These are phyloP conservation scores for Aspiorhynchus laticeps DNA, from an alignment of 2,113 vertebrate genomes.

Conservation along the genomic window DNA sequence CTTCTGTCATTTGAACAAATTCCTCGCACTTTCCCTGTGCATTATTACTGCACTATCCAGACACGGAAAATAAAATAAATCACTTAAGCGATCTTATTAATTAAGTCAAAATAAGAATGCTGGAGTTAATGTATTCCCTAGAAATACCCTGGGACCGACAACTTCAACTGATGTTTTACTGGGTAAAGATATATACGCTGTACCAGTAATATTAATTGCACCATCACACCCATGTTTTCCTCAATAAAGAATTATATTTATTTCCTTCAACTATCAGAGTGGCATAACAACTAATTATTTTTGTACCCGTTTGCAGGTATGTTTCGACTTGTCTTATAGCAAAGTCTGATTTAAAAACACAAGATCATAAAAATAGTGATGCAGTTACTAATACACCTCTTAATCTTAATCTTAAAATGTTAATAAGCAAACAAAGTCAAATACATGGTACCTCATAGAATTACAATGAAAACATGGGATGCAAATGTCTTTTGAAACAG, in stretches of 20 bases:
- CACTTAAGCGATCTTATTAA: constrained; percentile 80
- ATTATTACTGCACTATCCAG: constrained; percentile 75
- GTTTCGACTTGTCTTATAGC: not conserved
- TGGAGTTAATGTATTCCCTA: constrained; percentile 74
- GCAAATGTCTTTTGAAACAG: not conserved
- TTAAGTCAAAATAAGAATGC: constrained; percentile 79
- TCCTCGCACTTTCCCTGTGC: constrained; percentile 69
- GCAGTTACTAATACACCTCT: not conserved
- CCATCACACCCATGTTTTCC: constrained; percentile 61
- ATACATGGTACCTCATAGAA: not conserved
- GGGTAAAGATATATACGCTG: constrained; percentile 70
- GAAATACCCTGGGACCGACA: constrained; percentile 69
- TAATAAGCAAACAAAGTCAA: constrained; percentile 3
- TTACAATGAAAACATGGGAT: not conserved
- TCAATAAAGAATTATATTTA: not conserved
- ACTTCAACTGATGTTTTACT: constrained; percentile 70
- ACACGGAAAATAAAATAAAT: constrained; percentile 78
- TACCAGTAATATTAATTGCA: constrained; percentile 69
- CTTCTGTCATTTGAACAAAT: constrained; percentile 67
- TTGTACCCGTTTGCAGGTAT: not conserved
- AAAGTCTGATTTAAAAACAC: not conserved
- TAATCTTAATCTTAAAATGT: constrained; percentile 9
- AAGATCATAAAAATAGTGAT: not conserved
- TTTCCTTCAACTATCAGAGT: constrained; percentile 32
- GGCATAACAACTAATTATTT: constrained; percentile 34